These are phyloP conservation scores for Atractosteus spatula DNA, from an alignment of 2,113 vertebrate genomes.

Conservation along the genomic window DNA sequence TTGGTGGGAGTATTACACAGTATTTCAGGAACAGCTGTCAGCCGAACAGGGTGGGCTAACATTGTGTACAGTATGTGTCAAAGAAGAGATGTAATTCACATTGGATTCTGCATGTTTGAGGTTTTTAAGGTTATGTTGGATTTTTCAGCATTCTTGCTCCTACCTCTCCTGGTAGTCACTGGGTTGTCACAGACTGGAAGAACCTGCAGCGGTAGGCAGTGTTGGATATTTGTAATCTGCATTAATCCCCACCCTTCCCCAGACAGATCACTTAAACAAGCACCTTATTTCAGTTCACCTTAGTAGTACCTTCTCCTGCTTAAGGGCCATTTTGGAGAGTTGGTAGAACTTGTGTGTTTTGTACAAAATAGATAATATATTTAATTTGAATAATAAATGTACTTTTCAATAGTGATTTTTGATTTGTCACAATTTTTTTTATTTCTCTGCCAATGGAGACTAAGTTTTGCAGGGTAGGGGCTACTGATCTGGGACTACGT, in stretches of 20 bases:
- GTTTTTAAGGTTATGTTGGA: no score
- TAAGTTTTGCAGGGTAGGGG: slow-evolving; percentile 32
- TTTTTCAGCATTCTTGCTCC: background rate
- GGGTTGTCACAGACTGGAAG: slow-evolving; percentile 21
- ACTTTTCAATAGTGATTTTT: slow-evolving; percentile 62
- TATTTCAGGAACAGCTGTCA: no score
- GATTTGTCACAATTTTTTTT: slow-evolving; percentile 19
- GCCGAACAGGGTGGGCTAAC: no score
- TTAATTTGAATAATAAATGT: slow-evolving; percentile 60
- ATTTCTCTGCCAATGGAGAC: slow-evolving; percentile 39
- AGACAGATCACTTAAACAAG: background rate
- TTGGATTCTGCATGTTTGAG: no score
- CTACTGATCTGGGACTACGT: no score
- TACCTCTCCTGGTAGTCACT: slow-evolving; percentile 46
- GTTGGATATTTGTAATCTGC: no score
- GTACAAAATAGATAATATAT: slow-evolving; percentile 57
- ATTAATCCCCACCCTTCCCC: background rate
- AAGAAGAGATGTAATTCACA: no score
- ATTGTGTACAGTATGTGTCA: no score
- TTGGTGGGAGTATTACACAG: no score
- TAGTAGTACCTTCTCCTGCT: slow-evolving; percentile 34
- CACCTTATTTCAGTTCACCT: slow-evolving; percentile 19
- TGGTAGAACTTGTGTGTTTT: slow-evolving; percentile 38
- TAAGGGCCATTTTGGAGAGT: slow-evolving; percentile 24
- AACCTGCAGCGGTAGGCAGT: no score